phyloP scores from a whole-genome alignment of 2,888 invertebrate genomes.

The Acanthosepion lycidas region DNA sequence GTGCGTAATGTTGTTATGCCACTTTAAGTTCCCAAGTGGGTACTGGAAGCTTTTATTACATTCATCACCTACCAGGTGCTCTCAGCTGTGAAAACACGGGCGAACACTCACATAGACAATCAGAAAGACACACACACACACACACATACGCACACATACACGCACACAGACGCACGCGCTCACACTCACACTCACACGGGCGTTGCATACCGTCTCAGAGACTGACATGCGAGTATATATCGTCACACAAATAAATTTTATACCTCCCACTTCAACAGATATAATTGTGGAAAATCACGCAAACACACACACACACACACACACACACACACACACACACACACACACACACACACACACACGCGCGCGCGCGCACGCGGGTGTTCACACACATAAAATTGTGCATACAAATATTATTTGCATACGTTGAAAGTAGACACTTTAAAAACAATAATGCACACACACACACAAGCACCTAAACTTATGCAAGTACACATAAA shows the following conservation, averaged over 20 bases:
- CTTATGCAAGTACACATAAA: not conserved
- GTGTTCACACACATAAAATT: no score
- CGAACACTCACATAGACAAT: not conserved
- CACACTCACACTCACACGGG: not conserved
- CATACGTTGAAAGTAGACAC: no score
- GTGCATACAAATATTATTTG: no score
- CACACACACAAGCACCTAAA: no score
- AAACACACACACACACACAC: no score
- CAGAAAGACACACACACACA: not conserved
- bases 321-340: no score
- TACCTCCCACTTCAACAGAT: not conserved
- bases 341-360: not conserved
- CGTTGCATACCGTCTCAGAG: not conserved
- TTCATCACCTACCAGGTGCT: constrained; percentile 22
- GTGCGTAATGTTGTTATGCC: not conserved
- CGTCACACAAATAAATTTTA: not conserved
- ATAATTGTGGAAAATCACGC: no score
- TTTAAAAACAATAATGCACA: no score
- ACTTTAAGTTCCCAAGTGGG: constrained; percentile 33
- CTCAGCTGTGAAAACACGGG: constrained; percentile 23
- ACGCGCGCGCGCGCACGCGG: not conserved
- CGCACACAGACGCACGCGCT: not conserved
- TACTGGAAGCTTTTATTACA: not conserved
- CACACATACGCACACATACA: not conserved
- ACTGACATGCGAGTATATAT: not conserved